Evolutionary conservation across 2,797 vertebrate genomes (phyloP), one percentile per base, ranked within the genome.

Genomic region (Microctenopoma lineatum): DNA sequence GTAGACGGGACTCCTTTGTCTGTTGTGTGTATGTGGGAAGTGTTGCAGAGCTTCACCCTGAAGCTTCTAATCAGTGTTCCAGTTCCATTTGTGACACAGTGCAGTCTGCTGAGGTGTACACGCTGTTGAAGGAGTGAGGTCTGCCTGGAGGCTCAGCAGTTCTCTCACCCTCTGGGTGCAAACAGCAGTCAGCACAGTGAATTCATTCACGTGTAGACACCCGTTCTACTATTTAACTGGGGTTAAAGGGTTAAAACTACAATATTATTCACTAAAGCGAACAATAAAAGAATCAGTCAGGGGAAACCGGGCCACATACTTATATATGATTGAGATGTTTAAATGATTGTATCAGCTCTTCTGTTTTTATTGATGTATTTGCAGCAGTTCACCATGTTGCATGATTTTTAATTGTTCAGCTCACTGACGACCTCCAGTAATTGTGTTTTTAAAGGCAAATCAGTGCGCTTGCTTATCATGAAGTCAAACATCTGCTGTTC

Each of bases 361-460:
- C 47, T 50, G 38, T 25, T 3, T 48, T 52, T 5, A 45, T 58
- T 29, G 66, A 61, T 51, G 25, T 2, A 15, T 63, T 26, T 59
- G 64, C 69, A 21, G 50, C 26, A 1, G 16, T 12, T 15, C 50
- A 39, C 44, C 7, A 0, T 11, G 41, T 21, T 21, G 21, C 21
- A 21, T 21, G 21, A 21, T 21, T 13, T 53, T 77, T 8, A 78
- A 77, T 77, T 39, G 53, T 64, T 78, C 36, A 60, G 69, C 15
- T 3, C 11, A 21, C 34, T 36, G 34, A 21, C 21, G 21, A 2
- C 21, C 21, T 21, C 21, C 21, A 21, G 21, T 21, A 21, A 21
- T 21, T 21, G 21, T 21, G 21, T 21, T 21, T 21, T 21, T 21
- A 21, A 21, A 21, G 21, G 21, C 21, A 21, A 21, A 21, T 21